phyloP scores from a whole-genome alignment of 2,888 invertebrate species.

The Campoplex nolae region DNA sequence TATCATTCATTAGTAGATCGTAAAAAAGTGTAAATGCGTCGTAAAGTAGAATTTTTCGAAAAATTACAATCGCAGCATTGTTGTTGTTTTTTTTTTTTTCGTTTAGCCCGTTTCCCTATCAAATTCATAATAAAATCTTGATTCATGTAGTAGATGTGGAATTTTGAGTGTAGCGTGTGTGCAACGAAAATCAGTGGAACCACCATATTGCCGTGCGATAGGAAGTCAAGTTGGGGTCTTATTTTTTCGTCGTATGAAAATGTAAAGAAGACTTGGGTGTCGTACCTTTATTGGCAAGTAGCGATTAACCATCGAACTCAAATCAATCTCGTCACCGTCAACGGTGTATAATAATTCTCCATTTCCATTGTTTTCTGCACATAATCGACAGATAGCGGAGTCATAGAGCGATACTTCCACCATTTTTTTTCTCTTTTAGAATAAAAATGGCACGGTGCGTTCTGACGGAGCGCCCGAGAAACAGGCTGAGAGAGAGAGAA shows the following conservation, averaged over 20 bases:
- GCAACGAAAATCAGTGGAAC: slow-evolving; percentile 80
- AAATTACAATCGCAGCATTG: slow-evolving; percentile 42
- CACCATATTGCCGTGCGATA: slow-evolving; percentile 78
- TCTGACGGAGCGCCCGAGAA: slow-evolving; percentile 26
- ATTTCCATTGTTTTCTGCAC: slow-evolving; percentile 90
- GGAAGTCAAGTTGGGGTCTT: slow-evolving; percentile 82
- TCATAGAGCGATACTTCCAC: slow-evolving; percentile 86
- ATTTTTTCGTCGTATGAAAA: slow-evolving; percentile 62
- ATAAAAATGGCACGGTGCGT: slow-evolving; percentile 38
- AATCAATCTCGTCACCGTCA: slow-evolving; percentile 84
- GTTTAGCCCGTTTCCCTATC: slow-evolving; percentile 6
- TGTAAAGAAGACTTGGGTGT: slow-evolving; percentile 14
- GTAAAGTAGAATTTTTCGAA: slow-evolving; percentile 21
- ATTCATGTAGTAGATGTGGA: slow-evolving; percentile 79
- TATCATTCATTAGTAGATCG: neutral
- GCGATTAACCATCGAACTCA: slow-evolving; percentile 89
- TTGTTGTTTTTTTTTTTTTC: slow-evolving; percentile 49
- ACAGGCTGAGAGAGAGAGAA: slow-evolving; percentile 9
- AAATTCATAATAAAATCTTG: slow-evolving; percentile 75
- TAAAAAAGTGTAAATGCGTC: neutral
- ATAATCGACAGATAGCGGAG: slow-evolving; percentile 91
- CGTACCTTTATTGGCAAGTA: slow-evolving; percentile 91
- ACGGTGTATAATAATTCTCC: slow-evolving; percentile 88
- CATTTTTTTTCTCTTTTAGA: slow-evolving; percentile 71
- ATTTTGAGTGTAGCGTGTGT: slow-evolving; percentile 64